phyloP scores from a whole-genome alignment of 1,140 invertebrate genomes.

The Metopolophium dirhodum region DNA sequence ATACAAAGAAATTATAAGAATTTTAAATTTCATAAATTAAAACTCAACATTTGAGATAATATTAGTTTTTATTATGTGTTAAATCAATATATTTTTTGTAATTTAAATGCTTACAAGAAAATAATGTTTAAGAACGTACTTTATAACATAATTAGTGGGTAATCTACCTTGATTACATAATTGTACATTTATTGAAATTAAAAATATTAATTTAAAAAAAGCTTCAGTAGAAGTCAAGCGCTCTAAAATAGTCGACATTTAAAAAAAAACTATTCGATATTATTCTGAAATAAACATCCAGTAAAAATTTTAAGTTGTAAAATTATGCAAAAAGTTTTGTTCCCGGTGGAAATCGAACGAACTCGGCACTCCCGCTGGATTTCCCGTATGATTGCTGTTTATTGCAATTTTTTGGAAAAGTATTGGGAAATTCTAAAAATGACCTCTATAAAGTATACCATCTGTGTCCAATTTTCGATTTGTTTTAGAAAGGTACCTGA shows the following conservation, averaged over 20 bases:
- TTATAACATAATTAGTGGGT: no score
- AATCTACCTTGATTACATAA: neutral
- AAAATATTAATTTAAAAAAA: neutral
- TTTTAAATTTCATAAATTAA: neutral
- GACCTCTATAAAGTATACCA: neutral
- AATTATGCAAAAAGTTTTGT: neutral
- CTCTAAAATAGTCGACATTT: neutral
- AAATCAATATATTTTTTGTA: neutral
- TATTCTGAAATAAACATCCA: neutral
- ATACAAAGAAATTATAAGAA: neutral
- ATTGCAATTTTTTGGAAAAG: neutral
- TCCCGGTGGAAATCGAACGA: neutral
- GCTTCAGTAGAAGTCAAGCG: neutral
- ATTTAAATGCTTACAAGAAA: neutral
- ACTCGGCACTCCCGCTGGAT: neutral
- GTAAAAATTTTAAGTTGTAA: neutral
- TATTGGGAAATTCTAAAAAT: neutral
- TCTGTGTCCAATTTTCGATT: neutral
- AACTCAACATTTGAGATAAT: neutral
- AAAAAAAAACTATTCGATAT: neutral
- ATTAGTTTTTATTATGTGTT: neutral
- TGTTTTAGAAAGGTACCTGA: neutral
- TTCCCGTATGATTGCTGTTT: neutral
- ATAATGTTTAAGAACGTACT: no score
- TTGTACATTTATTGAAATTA: neutral